Percentiles rank a stretch among this genome's conserved stretches.
Conservation (phyloP, 2,113 vertebrate species). For the Ptyas mucosa region DNA sequence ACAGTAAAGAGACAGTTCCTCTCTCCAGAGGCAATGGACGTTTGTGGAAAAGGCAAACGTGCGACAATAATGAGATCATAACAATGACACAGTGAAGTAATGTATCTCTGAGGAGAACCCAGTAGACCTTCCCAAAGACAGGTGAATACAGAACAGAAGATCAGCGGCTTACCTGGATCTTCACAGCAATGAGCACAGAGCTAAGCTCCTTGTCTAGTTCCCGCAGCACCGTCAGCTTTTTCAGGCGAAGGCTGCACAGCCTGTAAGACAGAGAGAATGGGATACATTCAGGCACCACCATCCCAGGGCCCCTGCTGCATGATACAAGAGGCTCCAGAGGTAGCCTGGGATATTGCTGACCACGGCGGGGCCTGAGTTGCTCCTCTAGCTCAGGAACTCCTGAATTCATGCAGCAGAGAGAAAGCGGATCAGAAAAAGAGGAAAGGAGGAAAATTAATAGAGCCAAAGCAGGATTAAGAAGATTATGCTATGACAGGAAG, state of each 20-base stretch:
- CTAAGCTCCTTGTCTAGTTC: slow-evolving; percentile 95
- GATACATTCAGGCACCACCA: slow-evolving; percentile 69
- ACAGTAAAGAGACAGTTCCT: neutral
- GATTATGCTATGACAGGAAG: slow-evolving; percentile 64
- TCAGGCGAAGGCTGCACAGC: slow-evolving; percentile 92
- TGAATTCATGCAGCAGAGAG: slow-evolving; percentile 17
- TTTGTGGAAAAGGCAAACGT: neutral
- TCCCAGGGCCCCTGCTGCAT: slow-evolving; percentile 60
- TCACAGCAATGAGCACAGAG: slow-evolving; percentile 93
- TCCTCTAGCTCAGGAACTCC: slow-evolving; percentile 5
- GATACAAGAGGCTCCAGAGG: slow-evolving; percentile 29
- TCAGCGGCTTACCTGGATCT: slow-evolving; percentile 85
- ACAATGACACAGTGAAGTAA: neutral
- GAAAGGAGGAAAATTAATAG: slow-evolving; percentile 60
- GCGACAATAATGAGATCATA: neutral
- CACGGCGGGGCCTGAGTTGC: slow-evolving; percentile 8
- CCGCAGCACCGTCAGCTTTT: slow-evolving; percentile 90
- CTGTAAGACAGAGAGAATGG: slow-evolving; percentile 73
- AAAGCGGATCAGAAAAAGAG: slow-evolving; percentile 35
- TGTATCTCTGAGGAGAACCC: neutral
- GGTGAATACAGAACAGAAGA: neutral
- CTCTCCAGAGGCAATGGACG: too few relatives aligned
- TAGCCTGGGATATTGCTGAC: slow-evolving; percentile 35
- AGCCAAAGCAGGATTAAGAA: slow-evolving; percentile 68
- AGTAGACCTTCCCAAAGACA: neutral